Base-by-base conservation (phyloP, 2,888 invertebrate genomes). In the Melanostoma scalare region DNA sequence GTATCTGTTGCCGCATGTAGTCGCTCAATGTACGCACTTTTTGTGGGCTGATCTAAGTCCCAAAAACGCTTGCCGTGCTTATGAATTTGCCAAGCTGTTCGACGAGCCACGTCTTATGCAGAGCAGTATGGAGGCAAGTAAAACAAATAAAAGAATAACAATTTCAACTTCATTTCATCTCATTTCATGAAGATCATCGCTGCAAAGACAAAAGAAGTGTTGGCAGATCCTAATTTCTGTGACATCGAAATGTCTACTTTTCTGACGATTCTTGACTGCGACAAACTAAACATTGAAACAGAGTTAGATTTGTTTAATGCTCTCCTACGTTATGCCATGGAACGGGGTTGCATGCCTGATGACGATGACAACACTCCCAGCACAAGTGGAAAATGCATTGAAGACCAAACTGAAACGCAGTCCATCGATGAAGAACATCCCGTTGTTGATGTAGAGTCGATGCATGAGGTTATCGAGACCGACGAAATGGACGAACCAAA, bases 61-160 rank as follows among this genome's bases (percentile, higher is more conserved):
- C 0, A 94, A 94, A 87, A 96, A 96, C 90, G 96, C 96, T 0
- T 96, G 96, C 86, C 92, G 96, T 58, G 96, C 96, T 0, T 96
- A 96, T 88, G 96, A 97, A 89, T 97, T 97, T 92, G 96, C 96
- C 0, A 94, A 95, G 85, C 91, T 97, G 0, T 97, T 96, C 90
- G 96, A 97, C 81, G 96, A 96, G 88, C 95, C 95, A 77, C 93
- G 94, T 2, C 91, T 97, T 0, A 95, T 96, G 94, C 95, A 95
- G 40, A 95, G 96, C 89, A 96, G 96, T 89, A 92, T 96, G 89
- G 94, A 94, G 92, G 95, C 95, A 88, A 85, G 86, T 68, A 44
- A 3, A 6, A 4, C 0, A 20, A 20, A 20, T 20, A 20, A 20
- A 1, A 20, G 20, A 20, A 20, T 20, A 1, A 20, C 20, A 20